Conservation (phyloP, 2,888 invertebrate genomes). For the Thereva nobilitata region DNA sequence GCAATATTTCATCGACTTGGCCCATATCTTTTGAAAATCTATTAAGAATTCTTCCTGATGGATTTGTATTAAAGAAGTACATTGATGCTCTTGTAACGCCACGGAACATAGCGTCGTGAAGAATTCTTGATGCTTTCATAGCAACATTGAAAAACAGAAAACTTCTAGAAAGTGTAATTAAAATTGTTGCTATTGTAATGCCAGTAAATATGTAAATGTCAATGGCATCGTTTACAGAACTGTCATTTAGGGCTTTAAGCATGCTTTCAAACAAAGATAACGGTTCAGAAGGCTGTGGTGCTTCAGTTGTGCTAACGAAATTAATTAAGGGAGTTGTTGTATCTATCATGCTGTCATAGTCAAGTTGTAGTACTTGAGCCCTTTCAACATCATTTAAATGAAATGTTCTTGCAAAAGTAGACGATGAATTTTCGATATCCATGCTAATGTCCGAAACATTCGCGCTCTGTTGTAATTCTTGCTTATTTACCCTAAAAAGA, state of each 20-base stretch:
- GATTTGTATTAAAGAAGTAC: constrained; percentile 87
- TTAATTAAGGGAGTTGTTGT: neutral
- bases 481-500: constrained; percentile 63
- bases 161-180: constrained; percentile 55
- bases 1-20: constrained; percentile 59
- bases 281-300: too few relatives aligned
- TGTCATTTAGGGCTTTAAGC: too few relatives aligned
- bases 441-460: too few relatives aligned
- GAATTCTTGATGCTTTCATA: constrained; percentile 74
- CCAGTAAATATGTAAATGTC: constrained; percentile 61
- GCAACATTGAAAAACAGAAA: constrained; percentile 63
- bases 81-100: constrained; percentile 79
- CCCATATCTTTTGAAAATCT: constrained; percentile 89
- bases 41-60: constrained; percentile 81
- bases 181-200: constrained; percentile 58
- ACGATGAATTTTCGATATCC: neutral
- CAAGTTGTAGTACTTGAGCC: neutral
- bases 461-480: constrained; percentile 52
- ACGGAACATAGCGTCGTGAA: constrained; percentile 86
- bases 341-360: constrained; percentile 18
- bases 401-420: neutral
- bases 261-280: too few relatives aligned
- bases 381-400: neutral
- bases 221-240: constrained; percentile 40
- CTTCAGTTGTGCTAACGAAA: too few relatives aligned